Conservation (phyloP, 30 jellyfish, hydroid and myxozoan genomes). For the Catostylus mosaicus region DNA sequence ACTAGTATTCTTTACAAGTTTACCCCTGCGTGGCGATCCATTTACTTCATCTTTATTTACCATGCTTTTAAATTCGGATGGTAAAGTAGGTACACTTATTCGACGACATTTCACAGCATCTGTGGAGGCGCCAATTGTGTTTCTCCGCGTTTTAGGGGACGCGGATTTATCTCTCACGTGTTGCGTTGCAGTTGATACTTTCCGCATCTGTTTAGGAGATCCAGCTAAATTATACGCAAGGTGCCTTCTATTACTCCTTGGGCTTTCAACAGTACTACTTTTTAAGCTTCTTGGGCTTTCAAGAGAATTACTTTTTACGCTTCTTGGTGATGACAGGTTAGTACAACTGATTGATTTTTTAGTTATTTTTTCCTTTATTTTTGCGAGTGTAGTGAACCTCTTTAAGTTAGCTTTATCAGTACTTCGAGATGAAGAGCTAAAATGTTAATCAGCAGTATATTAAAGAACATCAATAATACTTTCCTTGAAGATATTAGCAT, state of each 20-base stretch:
- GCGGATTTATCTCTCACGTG: neutral
- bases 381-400: slow-evolving; percentile 16
- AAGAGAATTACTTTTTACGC: slow-evolving; percentile 1
- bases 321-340: neutral
- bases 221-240: neutral
- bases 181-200: neutral
- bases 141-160: neutral
- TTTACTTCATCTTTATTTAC: neutral
- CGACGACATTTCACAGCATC: slow-evolving; percentile 18
- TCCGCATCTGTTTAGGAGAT: neutral
- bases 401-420: slow-evolving; percentile 14
- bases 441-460: too few relatives aligned
- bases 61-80: neutral
- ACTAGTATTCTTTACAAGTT: neutral
- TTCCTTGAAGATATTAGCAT: too few relatives aligned
- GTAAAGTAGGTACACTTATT: neutral
- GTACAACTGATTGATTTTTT: slow-evolving; percentile 17
- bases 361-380: slow-evolving; percentile 29
- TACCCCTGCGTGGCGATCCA: slow-evolving; percentile 27
- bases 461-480: too few relatives aligned
- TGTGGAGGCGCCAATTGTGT: slow-evolving; percentile 8
- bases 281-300: slow-evolving; percentile 13
- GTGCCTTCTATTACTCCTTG: slow-evolving; percentile 4
- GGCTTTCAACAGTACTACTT: slow-evolving; percentile 40
- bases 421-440: slow-evolving; percentile 24